Conservation (phyloP, 2,888 invertebrate genomes). For the Philereme transversata region DNA sequence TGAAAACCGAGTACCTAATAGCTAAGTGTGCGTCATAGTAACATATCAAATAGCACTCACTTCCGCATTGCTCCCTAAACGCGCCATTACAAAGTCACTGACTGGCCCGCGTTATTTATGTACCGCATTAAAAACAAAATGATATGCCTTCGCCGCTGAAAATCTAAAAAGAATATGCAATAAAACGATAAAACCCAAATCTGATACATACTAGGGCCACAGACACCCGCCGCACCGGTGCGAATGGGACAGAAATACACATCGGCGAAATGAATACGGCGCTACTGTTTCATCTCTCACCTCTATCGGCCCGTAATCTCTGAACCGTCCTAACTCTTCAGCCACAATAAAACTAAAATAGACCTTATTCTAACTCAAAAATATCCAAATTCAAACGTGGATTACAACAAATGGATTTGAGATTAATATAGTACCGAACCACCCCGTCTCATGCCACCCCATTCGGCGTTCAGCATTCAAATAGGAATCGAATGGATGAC, state of each 20-base stretch:
- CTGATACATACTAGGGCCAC: slow-evolving; percentile 82
- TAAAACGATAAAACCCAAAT: slow-evolving; percentile 85
- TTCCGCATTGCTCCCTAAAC: slow-evolving; percentile 74
- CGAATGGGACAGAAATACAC: slow-evolving; percentile 73
- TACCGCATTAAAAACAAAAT: slow-evolving; percentile 82
- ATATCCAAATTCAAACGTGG: slow-evolving; percentile 69
- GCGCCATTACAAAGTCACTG: slow-evolving; percentile 76
- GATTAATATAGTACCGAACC: slow-evolving; percentile 83
- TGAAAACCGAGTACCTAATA: slow-evolving; percentile 13
- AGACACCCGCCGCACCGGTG: slow-evolving; percentile 74
- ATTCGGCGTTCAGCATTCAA: slow-evolving; percentile 82
- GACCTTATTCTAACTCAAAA: slow-evolving; percentile 63
- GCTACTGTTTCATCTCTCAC: slow-evolving; percentile 85
- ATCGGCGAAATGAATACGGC: slow-evolving; percentile 79
- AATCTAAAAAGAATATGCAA: slow-evolving; percentile 85
- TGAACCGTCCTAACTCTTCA: slow-evolving; percentile 78
- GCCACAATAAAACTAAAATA: slow-evolving; percentile 63
- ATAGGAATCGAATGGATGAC: slow-evolving; percentile 85
- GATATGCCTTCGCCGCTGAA: slow-evolving; percentile 83
- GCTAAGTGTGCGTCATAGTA: slow-evolving; percentile 26
- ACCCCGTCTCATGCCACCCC: slow-evolving; percentile 81
- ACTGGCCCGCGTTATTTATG: slow-evolving; percentile 79
- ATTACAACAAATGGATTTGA: slow-evolving; percentile 83
- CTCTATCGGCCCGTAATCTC: slow-evolving; percentile 80
- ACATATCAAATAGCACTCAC: slow-evolving; percentile 63